phyloP scores from a whole-genome alignment of 1,140 invertebrate genomes.

The Achatina immaculata region DNA sequence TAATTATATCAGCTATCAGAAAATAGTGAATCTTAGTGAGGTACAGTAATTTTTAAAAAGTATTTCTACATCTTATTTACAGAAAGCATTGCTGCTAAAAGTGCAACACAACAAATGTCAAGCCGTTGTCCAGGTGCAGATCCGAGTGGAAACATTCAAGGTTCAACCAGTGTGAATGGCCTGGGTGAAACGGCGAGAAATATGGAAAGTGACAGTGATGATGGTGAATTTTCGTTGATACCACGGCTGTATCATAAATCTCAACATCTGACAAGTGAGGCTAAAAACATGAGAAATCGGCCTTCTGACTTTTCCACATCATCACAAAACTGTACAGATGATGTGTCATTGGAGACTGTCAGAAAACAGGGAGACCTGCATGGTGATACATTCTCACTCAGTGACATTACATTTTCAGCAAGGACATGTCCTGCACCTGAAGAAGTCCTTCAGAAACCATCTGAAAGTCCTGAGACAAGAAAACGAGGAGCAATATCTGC shows the following conservation, averaged over 20 bases:
- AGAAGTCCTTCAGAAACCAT: not conserved
- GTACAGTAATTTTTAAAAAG: no score
- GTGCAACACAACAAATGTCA: not conserved
- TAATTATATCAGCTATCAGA: no score
- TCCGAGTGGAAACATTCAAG: not conserved
- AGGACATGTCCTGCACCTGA: not conserved
- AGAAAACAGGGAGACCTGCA: not conserved
- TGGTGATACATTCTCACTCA: not conserved
- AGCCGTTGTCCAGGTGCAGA: no score
- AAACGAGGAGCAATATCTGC: not conserved
- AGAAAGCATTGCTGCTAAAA: not conserved
- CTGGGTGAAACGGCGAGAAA: not conserved
- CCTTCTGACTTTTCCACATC: no score
- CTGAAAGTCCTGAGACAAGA: not conserved
- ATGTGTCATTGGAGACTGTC: not conserved
- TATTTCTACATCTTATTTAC: not conserved
- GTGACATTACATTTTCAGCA: not conserved
- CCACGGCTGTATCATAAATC: not conserved
- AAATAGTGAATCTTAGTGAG: no score
- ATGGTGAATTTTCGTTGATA: conserved; percentile 24
- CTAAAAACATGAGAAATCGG: not conserved
- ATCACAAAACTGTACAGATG: not conserved
- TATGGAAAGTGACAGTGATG: conserved; percentile 2
- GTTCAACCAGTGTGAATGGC: not conserved
- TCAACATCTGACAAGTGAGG: not conserved